Base-by-base conservation (phyloP, 2,888 invertebrate species). In the Reticulitermes lucifugus region DNA sequence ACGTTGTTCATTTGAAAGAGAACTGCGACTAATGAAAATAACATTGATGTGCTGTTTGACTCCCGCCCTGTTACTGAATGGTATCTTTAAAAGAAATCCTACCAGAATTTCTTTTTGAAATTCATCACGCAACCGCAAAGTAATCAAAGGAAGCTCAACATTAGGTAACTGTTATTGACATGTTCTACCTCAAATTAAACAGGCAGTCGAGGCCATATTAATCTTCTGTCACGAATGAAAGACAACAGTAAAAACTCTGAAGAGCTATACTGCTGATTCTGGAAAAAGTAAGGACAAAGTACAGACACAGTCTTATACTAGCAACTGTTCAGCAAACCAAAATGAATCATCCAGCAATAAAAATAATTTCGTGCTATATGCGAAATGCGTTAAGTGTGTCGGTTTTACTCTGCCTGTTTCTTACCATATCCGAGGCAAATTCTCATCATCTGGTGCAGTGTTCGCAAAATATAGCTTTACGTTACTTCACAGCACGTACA, bases 71-170 rank as follows among this genome's bases (percentile, higher is more conserved):
- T 55, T 18, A 18, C 55, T 55, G 55, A 14, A 18, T 4, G 55
- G 18, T 18, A 14, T 55, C 18, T 51, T 14, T 55, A 4, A n/a
- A n/a, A n/a, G n/a, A n/a, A n/a, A n/a, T n/a, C n/a, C n/a, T n/a
- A n/a, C n/a, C n/a, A 18, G 14, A 5, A 4, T 0, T 14, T 9
- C 18, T 55, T 65, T 25, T 65, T 2, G n/a, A 65, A 7, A 65
- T 65, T 65, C 65, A 65, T 65, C 65, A 65, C 25, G 65, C 65
- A 65, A 65, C 65, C 65, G 65, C 65, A 65, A n/a, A 65, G 65
- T 65, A n/a, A n/a, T 0, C 55, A 65, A 25, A 25, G 9, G 7
- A n/a, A 10, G 4, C 9, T n/a, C n/a, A 65, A 25, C 25, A 65
- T 65, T 65, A 25, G 10, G n/a, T 65, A 65, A 65, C n/a, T 14